Conservation (phyloP, 2,113 vertebrate species). For the Pontoporia blainvillei region DNA sequence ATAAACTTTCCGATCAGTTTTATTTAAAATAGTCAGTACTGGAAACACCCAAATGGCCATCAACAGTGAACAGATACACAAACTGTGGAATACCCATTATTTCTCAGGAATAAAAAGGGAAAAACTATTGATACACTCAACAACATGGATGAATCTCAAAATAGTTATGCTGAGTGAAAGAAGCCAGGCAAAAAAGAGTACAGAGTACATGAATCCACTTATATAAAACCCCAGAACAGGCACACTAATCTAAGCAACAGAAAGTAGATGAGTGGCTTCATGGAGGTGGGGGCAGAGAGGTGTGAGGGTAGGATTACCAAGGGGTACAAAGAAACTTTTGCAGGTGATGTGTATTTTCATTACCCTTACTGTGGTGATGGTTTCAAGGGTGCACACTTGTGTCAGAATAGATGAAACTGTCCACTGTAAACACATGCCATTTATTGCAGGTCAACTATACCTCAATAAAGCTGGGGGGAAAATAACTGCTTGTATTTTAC, state of each 20-base stretch:
- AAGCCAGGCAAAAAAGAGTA: background rate
- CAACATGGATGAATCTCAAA: background rate
- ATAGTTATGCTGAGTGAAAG: background rate
- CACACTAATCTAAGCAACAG: background rate
- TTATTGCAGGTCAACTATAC: conserved; percentile 6
- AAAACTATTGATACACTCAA: background rate
- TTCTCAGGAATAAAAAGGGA: background rate
- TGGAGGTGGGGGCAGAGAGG: background rate
- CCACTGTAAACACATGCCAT: background rate
- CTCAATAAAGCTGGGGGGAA: conserved; percentile 2
- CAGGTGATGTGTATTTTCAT: background rate
- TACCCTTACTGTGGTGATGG: background rate
- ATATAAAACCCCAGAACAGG: background rate
- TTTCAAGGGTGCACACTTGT: background rate
- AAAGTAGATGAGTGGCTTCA: background rate
- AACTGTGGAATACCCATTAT: background rate
- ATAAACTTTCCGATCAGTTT: background rate
- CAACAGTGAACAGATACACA: background rate
- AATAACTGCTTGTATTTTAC: conserved; percentile 1
- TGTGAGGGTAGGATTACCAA: background rate
- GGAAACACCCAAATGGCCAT: background rate
- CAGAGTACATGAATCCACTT: background rate
- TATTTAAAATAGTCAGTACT: background rate
- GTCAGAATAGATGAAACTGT: background rate
- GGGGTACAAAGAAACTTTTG: background rate